Percentiles rank a stretch among this genome's conserved stretches.
Conservation (phyloP, 2,888 invertebrate species). For the Asteroscopus sphinx region DNA sequence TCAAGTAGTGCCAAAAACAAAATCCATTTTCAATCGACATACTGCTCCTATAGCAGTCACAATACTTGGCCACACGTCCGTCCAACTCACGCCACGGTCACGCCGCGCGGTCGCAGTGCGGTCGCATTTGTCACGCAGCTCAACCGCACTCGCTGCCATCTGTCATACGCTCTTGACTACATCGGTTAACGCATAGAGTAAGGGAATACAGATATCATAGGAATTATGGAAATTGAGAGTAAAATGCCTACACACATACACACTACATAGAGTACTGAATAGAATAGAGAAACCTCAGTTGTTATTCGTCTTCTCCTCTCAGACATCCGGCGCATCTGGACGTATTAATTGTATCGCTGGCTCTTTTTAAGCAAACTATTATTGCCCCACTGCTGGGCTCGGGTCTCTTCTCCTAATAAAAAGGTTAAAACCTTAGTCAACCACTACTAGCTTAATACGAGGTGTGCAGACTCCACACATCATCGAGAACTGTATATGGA, state of each 20-base stretch:
- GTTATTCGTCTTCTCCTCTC: too few relatives aligned
- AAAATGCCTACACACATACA: not conserved
- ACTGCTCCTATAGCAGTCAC: slow-evolving; percentile 38
- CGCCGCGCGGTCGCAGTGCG: slow-evolving; percentile 59
- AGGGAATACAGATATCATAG: not conserved
- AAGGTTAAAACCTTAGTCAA: too few relatives aligned
- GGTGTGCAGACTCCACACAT: too few relatives aligned
- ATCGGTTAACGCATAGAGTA: slow-evolving; percentile 65
- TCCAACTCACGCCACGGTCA: slow-evolving; percentile 46
- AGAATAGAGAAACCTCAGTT: too few relatives aligned
- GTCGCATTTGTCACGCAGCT: slow-evolving; percentile 83
- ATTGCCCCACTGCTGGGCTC: too few relatives aligned
- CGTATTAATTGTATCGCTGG: too few relatives aligned
- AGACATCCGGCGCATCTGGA: too few relatives aligned
- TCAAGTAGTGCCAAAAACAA: slow-evolving; percentile 1
- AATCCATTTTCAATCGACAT: slow-evolving; percentile 28
- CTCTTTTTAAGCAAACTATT: too few relatives aligned
- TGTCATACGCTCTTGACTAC: slow-evolving; percentile 79
- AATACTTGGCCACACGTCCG: slow-evolving; percentile 33
- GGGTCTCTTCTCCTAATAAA: too few relatives aligned
- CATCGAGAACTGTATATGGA: too few relatives aligned
- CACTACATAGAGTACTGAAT: too few relatives aligned
- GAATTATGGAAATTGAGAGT: not conserved
- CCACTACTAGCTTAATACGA: too few relatives aligned
- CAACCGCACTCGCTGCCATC: slow-evolving; percentile 81